phyloP scores from a whole-genome alignment of 2,888 invertebrate genomes.

The Marasmarcha lunaedactyla region DNA sequence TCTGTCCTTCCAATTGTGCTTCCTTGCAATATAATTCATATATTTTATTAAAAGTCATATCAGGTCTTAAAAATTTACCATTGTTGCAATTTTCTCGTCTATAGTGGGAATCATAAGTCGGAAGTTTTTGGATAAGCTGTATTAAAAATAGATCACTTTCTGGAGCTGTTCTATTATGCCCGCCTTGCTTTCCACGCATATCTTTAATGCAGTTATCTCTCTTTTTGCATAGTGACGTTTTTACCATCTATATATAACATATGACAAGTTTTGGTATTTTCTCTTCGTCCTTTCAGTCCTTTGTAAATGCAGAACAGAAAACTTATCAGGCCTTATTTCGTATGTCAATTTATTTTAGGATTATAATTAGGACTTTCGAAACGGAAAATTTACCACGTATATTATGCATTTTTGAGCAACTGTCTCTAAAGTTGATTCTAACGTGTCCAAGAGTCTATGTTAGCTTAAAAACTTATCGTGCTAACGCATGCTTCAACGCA shows the following conservation, averaged over 20 bases:
- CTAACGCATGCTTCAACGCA: neutral
- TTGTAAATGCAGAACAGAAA: too few species aligned
- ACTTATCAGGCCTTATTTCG: too few species aligned
- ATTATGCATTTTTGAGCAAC: constrained; percentile 1
- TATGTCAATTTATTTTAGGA: neutral
- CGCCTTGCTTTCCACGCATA: constrained; percentile 8
- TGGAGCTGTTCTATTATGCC: constrained; percentile 8
- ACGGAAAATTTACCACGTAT: neutral
- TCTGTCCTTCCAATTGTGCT: constrained; percentile 2
- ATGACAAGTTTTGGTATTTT: neutral
- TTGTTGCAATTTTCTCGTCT: constrained; percentile 5
- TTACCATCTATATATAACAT: constrained; percentile 5
- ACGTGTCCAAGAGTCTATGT: neutral
- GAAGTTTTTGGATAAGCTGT: constrained; percentile 6
- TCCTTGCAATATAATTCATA: constrained; percentile 1
- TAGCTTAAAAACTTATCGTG: neutral
- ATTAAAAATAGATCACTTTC: constrained; percentile 6
- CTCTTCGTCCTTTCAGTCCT: neutral
- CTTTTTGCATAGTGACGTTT: constrained; percentile 11
- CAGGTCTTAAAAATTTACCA: neutral
- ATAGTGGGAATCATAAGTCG: constrained; percentile 13
- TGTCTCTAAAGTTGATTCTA: constrained; percentile 1
- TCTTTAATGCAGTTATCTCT: constrained; percentile 11
- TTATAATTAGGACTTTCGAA: neutral
- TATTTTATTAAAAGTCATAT: neutral